Evolutionary conservation across 2,113 vertebrate species (phyloP).

Genomic region (Ophiodon elongatus): DNA sequence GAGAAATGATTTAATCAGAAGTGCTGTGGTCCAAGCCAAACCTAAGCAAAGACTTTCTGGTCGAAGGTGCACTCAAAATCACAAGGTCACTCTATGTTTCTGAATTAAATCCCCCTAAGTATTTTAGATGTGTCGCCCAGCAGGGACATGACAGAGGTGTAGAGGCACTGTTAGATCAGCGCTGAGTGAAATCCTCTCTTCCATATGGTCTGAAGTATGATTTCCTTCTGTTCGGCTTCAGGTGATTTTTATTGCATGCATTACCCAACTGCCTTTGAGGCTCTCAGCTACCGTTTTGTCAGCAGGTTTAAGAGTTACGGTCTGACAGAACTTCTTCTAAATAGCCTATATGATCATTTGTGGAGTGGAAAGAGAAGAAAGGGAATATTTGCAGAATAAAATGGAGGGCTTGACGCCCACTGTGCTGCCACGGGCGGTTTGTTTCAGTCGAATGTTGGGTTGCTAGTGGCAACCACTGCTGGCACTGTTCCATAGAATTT

Average conservation of each 20-base stretch:
- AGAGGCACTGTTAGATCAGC: background rate
- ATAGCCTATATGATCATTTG: conserved; percentile 1
- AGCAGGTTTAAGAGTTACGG: background rate
- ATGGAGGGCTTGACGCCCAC: background rate
- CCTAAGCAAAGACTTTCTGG: too few species aligned
- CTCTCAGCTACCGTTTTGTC: background rate
- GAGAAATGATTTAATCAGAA: too few species aligned
- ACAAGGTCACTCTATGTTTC: background rate
- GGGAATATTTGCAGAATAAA: background rate
- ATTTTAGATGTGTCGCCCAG: conserved; percentile 1
- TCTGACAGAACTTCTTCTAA: conserved; percentile 23
- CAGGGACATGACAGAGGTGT: background rate
- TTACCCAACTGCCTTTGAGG: background rate
- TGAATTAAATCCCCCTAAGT: conserved; percentile 1
- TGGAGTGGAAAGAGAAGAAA: conserved; percentile 10
- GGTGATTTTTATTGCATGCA: background rate
- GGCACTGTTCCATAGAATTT: background rate
- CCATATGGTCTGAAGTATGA: background rate
- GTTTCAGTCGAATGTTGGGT: conserved; percentile 25
- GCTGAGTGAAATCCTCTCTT: background rate
- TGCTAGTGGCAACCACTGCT: conserved; percentile 41
- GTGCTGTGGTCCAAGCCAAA: too few species aligned
- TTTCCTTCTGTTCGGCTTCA: background rate
- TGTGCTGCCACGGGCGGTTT: conserved; percentile 12
- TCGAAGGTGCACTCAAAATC: background rate